Base-by-base conservation (phyloP, 2,888 invertebrate species). In the Drosophila subsilvestris region DNA sequence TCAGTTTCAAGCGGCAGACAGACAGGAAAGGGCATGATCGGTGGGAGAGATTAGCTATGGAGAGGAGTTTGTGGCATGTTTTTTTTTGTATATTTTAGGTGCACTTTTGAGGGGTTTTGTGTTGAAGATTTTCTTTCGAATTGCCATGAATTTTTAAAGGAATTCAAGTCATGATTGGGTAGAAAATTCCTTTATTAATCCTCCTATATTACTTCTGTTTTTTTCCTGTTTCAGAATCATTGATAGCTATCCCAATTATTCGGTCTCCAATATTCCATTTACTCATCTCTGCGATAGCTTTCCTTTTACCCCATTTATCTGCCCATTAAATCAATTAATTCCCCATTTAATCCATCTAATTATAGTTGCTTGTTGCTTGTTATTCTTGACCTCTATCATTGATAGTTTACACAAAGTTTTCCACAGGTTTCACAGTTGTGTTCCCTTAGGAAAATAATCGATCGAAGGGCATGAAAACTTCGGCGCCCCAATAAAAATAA, bases 391-490 rank as follows among this genome's bases (percentile, higher is more conserved):
- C 71, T 65, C 74, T 53, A 74, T 74, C 71, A 54, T 74, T 71
- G 54, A 58, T 71, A 71, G 71, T 71, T 71, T 71, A 71, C 66
- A 71, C 74, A 49, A 54, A 37, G 37, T 37, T n/a, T 37, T 37
- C 7, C 37, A 12, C 32, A 4, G 32, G 32, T 1, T 56, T 47
- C 22, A 22, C 25, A 25, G 25, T 25, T 25, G 5, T 22, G 22
- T 29, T n/a, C 43, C 22, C 25, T 0, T 49, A 32, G 51, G 42
- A 70, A 56, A 65, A 74, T 57, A 71, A 58, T 53, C n/a, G 22
- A 74, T 69, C 37, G 37, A 65, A 87, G 81, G 77, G 81, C 86
- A 87, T 68, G 70, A 55, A 45, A 58, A 68, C 63, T 82, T 82
- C 81, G 81, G 74, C 69, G 78, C 83, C 72, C 62, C 42, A 37